These are phyloP conservation scores for Gobio occitaniae DNA, from an alignment of 2,797 vertebrate genomes.

Conservation along the genomic window DNA sequence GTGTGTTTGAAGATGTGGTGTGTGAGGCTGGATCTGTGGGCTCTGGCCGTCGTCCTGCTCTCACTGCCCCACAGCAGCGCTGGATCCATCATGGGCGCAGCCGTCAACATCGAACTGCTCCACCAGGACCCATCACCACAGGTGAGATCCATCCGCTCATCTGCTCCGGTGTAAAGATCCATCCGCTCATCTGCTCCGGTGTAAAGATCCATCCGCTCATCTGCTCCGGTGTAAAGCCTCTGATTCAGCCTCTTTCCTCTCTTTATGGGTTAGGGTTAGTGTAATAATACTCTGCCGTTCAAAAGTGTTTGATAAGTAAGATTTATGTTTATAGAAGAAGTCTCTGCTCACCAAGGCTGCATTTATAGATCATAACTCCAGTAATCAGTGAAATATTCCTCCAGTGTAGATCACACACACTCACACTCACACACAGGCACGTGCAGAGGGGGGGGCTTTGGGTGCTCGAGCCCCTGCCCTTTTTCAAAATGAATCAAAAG, in stretches of 20 bases:
- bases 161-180: neutral
- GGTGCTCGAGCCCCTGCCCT: too few relatives aligned
- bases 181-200: too few relatives aligned
- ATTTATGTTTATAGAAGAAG: too few relatives aligned
- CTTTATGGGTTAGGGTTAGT: neutral
- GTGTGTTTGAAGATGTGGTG: neutral
- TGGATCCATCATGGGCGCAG: slow-evolving; percentile 70
- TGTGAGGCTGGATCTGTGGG: slow-evolving; percentile 32
- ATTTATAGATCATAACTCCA: too few relatives aligned
- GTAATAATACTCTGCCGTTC: too few relatives aligned
- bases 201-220: neutral
- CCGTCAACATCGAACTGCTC: slow-evolving; percentile 67
- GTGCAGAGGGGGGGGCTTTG: too few relatives aligned
- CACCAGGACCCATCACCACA: slow-evolving; percentile 54
- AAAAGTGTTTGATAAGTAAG: too few relatives aligned
- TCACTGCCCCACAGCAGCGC: slow-evolving; percentile 1
- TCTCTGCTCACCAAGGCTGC: too few relatives aligned
- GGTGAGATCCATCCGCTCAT: slow-evolving; percentile 54
- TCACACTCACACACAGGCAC: too few relatives aligned
- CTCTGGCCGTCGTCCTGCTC: slow-evolving; percentile 55
- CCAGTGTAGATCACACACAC: too few relatives aligned
- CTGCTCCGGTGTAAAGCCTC: neutral
- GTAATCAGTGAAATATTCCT: too few relatives aligned
- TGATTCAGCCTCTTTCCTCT: neutral
- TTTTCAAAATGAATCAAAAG: too few relatives aligned